Percentiles rank a stretch among this genome's conserved stretches.
Conservation (phyloP, 2,113 vertebrate genomes). For the Plotosus lineatus region DNA sequence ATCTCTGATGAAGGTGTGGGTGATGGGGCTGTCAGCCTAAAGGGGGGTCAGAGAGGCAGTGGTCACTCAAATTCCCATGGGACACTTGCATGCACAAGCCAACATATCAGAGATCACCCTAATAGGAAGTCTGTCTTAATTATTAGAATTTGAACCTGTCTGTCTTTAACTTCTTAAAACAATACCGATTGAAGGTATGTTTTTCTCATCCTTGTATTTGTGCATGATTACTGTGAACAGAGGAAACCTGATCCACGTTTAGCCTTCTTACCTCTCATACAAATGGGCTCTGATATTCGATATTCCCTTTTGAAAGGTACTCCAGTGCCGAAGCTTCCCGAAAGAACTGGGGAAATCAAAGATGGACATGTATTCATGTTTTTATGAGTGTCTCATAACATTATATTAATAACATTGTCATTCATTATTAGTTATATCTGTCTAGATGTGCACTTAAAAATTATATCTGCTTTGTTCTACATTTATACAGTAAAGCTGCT, state of each 20-base stretch:
- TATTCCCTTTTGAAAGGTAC: slow-evolving; percentile 26
- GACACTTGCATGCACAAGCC: slow-evolving; percentile 71
- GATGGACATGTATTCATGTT: slow-evolving; percentile 2
- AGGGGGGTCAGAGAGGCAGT: slow-evolving; percentile 72
- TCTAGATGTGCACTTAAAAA: neutral
- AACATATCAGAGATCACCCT: slow-evolving; percentile 51
- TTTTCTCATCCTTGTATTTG: slow-evolving; percentile 6
- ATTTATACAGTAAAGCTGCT: neutral
- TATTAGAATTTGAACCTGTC: neutral
- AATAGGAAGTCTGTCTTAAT: slow-evolving; percentile 6
- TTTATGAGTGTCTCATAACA: neutral
- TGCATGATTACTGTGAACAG: neutral
- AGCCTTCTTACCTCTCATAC: slow-evolving; percentile 24
- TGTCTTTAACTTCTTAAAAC: neutral
- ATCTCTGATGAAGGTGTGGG: slow-evolving; percentile 78
- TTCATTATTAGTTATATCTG: neutral
- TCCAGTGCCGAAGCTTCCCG: neutral
- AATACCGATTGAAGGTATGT: neutral
- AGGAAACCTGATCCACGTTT: slow-evolving; percentile 15
- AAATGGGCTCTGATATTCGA: slow-evolving; percentile 23
- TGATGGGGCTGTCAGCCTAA: slow-evolving; percentile 76
- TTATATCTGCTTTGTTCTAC: slow-evolving; percentile 5
- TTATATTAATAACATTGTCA: slow-evolving; percentile 1
- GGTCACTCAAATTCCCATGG: slow-evolving; percentile 75
- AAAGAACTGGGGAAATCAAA: slow-evolving; percentile 6